Evolutionary conservation across 2,113 vertebrate genomes (phyloP), one percentile per base, ranked within the genome.

Genomic region (Cyprinodon variegatus): DNA sequence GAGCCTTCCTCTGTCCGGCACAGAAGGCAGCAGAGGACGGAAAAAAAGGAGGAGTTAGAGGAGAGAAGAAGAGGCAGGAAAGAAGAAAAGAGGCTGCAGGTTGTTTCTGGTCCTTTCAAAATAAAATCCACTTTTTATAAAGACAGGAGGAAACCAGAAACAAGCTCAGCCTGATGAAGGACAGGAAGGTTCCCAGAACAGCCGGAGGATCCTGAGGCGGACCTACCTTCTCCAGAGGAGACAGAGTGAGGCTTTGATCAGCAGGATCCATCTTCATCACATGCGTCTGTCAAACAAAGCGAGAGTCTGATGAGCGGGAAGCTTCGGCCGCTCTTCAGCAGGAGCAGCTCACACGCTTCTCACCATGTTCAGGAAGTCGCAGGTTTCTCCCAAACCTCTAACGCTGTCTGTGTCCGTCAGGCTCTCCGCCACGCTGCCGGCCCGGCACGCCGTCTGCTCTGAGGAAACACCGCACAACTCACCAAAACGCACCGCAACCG

Each of bases 281-380:
- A 8, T 95, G 94, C 3, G 93, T 94, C 94, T 95, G 39, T 61
- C 2, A 77, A 62, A n/a, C 72, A 4, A 12, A 43, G 45, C 14
- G 29, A 45, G 11, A 1, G 46, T 17, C 0, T 22, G 60, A 45
- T 48, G 3, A 76, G 37, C 13, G 11, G 10, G 5, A 40, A 53
- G 41, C 43, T 13, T 3, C 41, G 1, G 57, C 40, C 10, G 41
- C 39, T 43, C 62, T 15, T 48, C 45, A 46, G 22, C 10, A 29
- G 65, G 69, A 61, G 39, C 4, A 48, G 15, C 1, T 13, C 40
- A 9, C 17, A 29, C 63, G 1, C 41, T 17, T 70, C 91, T 93
- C 94, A 99, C 97, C 96, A 97, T 95, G 90, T 99, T 99, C 88
- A 99, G 91, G 82, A 96, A 72, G 71, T 95, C 93, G 0, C 90